Conservation (phyloP, 2,888 invertebrate genomes). For the Diarsia mendica region DNA sequence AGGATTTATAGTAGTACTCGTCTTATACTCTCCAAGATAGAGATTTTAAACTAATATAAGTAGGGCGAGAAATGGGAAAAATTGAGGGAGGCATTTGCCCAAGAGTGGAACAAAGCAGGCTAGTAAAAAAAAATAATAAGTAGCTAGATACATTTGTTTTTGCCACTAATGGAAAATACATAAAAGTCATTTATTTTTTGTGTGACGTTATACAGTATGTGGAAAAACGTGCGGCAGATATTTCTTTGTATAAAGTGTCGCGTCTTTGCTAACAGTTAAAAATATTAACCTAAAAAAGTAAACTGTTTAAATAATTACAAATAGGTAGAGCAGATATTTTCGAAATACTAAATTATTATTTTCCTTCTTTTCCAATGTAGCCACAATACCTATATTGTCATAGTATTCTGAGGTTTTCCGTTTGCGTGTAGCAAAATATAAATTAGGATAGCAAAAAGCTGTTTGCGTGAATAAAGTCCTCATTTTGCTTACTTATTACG, state of each 20-base stretch:
- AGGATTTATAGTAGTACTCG: neutral
- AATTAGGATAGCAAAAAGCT: neutral
- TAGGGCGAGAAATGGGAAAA: too few relatives aligned
- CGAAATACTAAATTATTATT: neutral
- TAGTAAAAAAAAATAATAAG: too few relatives aligned
- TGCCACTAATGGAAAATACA: neutral
- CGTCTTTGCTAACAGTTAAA: neutral
- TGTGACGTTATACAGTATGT: neutral
- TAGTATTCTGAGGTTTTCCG: neutral
- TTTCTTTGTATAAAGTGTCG: neutral
- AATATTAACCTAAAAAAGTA: too few relatives aligned
- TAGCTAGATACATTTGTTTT: neutral
- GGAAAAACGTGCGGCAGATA: neutral
- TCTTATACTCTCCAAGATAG: neutral
- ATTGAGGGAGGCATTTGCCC: too few relatives aligned
- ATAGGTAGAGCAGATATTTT: neutral
- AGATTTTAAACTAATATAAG: neutral
- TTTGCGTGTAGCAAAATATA: neutral
- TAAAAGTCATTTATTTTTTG: neutral
- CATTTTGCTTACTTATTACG: neutral
- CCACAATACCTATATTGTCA: neutral
- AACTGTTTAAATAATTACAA: neutral
- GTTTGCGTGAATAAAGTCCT: neutral
- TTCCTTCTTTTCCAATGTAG: neutral
- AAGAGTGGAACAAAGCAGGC: too few relatives aligned